Conservation (phyloP, 2,888 invertebrate species). For the Hypselothyrea guttata region DNA sequence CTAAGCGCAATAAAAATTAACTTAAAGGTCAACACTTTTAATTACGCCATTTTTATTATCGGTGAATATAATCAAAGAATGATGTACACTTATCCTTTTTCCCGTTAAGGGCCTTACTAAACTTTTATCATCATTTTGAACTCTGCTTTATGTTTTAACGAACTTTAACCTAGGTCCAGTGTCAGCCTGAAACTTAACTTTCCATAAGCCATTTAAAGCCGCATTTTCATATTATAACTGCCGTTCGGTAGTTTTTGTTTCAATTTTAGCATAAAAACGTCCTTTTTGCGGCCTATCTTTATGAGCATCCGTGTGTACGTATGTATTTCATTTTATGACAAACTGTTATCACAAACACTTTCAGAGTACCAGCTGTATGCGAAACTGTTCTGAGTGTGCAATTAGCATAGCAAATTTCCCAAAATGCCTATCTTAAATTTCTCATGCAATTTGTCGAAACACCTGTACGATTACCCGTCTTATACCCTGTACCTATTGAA, state of each 20-base stretch:
- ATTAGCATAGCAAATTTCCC: conserved; percentile 35
- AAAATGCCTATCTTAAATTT: not conserved
- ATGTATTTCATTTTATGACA: conserved; percentile 42
- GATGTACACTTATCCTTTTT: not conserved
- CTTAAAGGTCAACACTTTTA: conserved; percentile 10
- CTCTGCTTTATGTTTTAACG: conserved; percentile 7
- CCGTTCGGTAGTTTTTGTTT: conserved; percentile 9
- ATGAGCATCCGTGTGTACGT: conserved; percentile 13
- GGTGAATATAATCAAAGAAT: conserved; percentile 32
- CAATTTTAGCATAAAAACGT: conserved; percentile 37
- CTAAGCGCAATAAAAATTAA: conserved; percentile 33
- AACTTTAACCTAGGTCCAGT: conserved; percentile 44
- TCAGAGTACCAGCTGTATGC: conserved; percentile 34
- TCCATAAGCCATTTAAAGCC: conserved; percentile 12
- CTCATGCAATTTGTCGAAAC: not conserved
- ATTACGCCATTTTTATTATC: conserved; percentile 10
- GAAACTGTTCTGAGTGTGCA: conserved; percentile 21
- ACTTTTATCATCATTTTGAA: conserved; percentile 19
- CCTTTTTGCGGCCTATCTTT: conserved; percentile 43
- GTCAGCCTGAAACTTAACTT: conserved; percentile 12
- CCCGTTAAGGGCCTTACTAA: no score
- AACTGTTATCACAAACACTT: conserved; percentile 35
- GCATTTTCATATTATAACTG: conserved; percentile 7
- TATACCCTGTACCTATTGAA: no score
- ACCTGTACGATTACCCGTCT: not conserved